Evolutionary conservation across 1,140 invertebrate genomes (phyloP), one percentile per base, ranked within the genome.

Genomic region (Pogonognathellus flavescens): DNA sequence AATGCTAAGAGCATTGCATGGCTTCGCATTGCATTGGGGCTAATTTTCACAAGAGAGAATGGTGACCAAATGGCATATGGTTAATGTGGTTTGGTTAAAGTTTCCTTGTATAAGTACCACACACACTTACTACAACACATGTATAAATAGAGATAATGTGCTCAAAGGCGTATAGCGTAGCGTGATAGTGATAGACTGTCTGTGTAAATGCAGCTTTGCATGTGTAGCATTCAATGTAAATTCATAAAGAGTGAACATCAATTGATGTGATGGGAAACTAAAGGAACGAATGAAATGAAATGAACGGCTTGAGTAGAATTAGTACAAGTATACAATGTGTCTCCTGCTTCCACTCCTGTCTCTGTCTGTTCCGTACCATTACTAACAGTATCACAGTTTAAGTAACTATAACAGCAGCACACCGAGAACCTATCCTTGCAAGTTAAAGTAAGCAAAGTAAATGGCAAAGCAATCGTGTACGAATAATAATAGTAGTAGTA

Each of bases 1-100:
- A 81, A 76, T 76, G 25, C 25, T 76, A 14, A 31, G 41, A 31
- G 25, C 7, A 76, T 50, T 76, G 41, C 70, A 76, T 49, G 7
- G 22, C 50, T 25, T 49, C 2, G 31, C 31, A 41, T 41, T 41
- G 31, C 31, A 41, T 81, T 81, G 52, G 18, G 31, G 80, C 14
- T 57, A 81, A 81, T 81, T 81, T 81, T 53, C 80, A 59, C 50
- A 81, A 52, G 80, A 81, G 80, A 81, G 80, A 81, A 81, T 81
- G 53, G 80, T 57, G 80, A 81, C 80, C 80, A 81, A 81, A 81
- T 81, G 80, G 80, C 80, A 81, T 55, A 81, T 81, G 80, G 80
- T 81, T 81, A 81, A 25, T 81, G 80, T 41, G 80, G 80, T 81
- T 53, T 57, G 80, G 20, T 53, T 81, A 81, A 25, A 76, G 70